phyloP scores from a whole-genome alignment of 1,140 invertebrate genomes.

The Teleogryllus occipitalis region DNA sequence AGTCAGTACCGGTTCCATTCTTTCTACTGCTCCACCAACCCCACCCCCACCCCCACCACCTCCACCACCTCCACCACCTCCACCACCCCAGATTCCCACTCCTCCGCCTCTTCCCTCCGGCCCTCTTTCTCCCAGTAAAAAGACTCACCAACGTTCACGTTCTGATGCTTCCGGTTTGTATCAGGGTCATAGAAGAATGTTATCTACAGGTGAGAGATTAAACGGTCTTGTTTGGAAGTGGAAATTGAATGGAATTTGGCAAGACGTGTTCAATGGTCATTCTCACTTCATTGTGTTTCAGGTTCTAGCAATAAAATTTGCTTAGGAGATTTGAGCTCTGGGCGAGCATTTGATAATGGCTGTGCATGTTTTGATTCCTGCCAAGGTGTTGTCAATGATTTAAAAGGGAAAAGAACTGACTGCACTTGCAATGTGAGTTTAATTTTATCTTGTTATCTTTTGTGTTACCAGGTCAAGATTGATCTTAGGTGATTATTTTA shows the following conservation, averaged over 20 bases:
- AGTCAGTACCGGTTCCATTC: background rate
- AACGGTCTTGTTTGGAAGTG: background rate
- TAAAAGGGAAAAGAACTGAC: constrained; percentile 59
- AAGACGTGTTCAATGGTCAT: constrained; percentile 2
- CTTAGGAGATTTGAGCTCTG: constrained; percentile 85
- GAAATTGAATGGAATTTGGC: background rate
- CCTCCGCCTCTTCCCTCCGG: constrained; percentile 33
- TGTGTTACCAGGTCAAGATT: background rate
- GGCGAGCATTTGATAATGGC: constrained; percentile 91
- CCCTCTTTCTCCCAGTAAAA: constrained; percentile 35
- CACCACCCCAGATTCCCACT: constrained; percentile 28
- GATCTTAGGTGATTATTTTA: background rate
- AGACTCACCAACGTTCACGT: constrained; percentile 78
- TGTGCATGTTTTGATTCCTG: constrained; percentile 79
- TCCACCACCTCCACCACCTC: background rate
- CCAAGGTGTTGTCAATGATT: constrained; percentile 64
- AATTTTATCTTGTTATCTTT: background rate
- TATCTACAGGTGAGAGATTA: constrained; percentile 18
- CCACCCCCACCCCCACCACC: background rate
- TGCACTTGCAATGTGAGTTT: constrained; percentile 64
- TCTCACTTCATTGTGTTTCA: constrained; percentile 11
- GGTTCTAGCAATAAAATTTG: constrained; percentile 46
- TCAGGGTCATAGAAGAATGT: constrained; percentile 31
- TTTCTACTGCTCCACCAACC: background rate
- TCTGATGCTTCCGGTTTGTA: constrained; percentile 77